phyloP scores from a whole-genome alignment of 1,140 invertebrate genomes.

The Halesus radiatus region DNA sequence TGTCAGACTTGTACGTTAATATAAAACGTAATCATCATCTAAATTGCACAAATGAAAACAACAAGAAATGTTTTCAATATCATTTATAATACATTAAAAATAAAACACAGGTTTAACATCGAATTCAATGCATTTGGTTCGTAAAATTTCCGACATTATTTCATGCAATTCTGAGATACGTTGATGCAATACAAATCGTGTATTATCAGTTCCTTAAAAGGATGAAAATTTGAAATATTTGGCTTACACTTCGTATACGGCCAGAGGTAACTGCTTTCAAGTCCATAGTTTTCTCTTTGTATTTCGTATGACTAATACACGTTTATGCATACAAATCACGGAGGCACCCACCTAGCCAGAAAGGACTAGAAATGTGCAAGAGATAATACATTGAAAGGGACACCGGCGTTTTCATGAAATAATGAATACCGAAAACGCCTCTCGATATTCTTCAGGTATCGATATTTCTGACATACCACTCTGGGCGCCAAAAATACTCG shows the following conservation, averaged over 20 bases:
- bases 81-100: too few relatives aligned
- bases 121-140: too few relatives aligned
- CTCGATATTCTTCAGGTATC: slow-evolving; percentile 15
- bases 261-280: not conserved
- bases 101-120: too few relatives aligned
- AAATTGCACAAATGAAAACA: too few relatives aligned
- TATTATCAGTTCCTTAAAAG: not conserved
- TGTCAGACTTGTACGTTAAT: not conserved
- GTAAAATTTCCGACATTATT: too few relatives aligned
- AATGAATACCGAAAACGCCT: not conserved
- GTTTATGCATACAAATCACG: slow-evolving; percentile 36
- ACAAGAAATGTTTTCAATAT: too few relatives aligned
- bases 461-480: slow-evolving; percentile 16
- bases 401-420: not conserved
- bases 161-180: too few relatives aligned
- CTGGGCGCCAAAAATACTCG: not conserved
- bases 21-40: too few relatives aligned
- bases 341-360: not conserved
- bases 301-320: slow-evolving; percentile 9
- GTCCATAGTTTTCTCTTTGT: slow-evolving; percentile 17
- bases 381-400: slow-evolving; percentile 6
- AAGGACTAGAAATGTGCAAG: slow-evolving; percentile 15
- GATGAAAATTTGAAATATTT: slow-evolving; percentile 13
- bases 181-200: not conserved
- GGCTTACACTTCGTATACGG: not conserved